Conservation (phyloP, 2,113 vertebrate species). For the Piaya cayana region DNA sequence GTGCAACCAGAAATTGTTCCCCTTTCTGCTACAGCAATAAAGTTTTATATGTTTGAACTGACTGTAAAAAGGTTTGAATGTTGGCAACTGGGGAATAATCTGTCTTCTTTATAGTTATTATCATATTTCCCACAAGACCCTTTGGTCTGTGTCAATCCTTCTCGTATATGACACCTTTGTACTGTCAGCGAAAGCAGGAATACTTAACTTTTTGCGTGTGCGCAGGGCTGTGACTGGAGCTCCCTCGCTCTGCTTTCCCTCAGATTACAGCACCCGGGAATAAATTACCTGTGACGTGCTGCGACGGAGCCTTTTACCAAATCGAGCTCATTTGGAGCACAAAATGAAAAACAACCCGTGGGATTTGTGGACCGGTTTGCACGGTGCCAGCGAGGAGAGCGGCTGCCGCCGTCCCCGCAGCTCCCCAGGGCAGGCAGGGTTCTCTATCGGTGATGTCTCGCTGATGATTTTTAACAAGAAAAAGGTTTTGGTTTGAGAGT, state of each 20-base stretch:
- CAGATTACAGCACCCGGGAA: constrained; percentile 78
- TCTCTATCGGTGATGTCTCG: not conserved
- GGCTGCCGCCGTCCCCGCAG: too few relatives aligned
- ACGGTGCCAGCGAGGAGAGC: not conserved
- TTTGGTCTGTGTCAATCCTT: constrained; percentile 89
- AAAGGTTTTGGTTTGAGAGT: not conserved
- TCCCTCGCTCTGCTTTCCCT: constrained; percentile 78
- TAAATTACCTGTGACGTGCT: constrained; percentile 80
- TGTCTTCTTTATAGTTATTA: constrained; percentile 94
- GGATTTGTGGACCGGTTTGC: not conserved
- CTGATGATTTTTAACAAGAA: not conserved
- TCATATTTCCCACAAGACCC: constrained; percentile 92
- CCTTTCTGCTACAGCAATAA: constrained; percentile 95
- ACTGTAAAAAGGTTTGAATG: constrained; percentile 97
- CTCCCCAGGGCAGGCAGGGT: not conserved
- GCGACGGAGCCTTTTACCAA: constrained; percentile 73
- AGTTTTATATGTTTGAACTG: constrained; percentile 98
- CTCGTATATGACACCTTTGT: constrained; percentile 87
- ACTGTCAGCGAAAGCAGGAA: constrained; percentile 85
- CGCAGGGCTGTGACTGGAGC: constrained; percentile 66
- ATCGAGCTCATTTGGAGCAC: constrained; percentile 57
- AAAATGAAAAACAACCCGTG: not conserved
- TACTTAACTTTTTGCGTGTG: constrained; percentile 75
- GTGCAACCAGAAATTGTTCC: constrained; percentile 86
- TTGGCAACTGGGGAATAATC: constrained; percentile 95